These are phyloP conservation scores for Meloidogyne exigua DNA, from an alignment of 1,140 invertebrate genomes.

Conservation along the genomic window DNA sequence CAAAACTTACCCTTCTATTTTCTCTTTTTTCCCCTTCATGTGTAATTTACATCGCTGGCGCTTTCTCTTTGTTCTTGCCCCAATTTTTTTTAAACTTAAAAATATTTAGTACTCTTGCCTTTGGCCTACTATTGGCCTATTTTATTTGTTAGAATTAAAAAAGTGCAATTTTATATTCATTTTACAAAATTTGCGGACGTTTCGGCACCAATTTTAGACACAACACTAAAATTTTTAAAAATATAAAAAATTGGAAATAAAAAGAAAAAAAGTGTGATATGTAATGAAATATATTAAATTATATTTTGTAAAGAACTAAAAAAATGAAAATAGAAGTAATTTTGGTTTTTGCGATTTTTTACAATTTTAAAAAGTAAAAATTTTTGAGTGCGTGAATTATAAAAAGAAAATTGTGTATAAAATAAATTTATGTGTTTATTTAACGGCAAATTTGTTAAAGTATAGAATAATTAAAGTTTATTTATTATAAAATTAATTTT, in stretches of 20 bases:
- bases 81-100: neutral
- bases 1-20: neutral
- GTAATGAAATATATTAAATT: neutral
- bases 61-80: neutral
- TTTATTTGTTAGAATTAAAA: conserved; percentile 3
- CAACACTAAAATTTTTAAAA: neutral
- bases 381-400: too few relatives aligned
- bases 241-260: neutral
- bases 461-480: too few relatives aligned
- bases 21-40: neutral
- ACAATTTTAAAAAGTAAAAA: too few relatives aligned
- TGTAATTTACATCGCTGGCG: neutral
- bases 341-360: too few relatives aligned
- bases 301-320: neutral
- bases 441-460: too few relatives aligned
- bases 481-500: too few relatives aligned
- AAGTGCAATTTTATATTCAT: neutral
- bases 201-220: neutral
- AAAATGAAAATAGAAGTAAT: neutral
- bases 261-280: neutral
- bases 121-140: neutral
- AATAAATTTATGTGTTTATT: too few relatives aligned
- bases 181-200: neutral
- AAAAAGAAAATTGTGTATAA: too few relatives aligned
- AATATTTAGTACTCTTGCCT: too few relatives aligned